Base-by-base conservation (phyloP, 2,888 invertebrate species). In the Podabrus alpinus region DNA sequence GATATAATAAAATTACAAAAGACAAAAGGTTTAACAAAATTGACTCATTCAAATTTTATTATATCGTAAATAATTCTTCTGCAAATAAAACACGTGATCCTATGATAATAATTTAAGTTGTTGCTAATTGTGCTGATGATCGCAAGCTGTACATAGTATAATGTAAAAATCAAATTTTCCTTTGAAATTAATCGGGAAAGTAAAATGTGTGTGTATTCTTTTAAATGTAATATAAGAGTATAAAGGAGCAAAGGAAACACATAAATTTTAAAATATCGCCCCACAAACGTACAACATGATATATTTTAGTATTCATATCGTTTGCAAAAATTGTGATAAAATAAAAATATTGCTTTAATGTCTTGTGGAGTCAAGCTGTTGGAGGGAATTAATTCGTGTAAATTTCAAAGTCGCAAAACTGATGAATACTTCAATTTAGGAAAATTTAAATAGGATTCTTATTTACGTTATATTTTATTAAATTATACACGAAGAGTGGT, bases 101-200 rank as follows among this genome's bases (percentile, higher is more conserved):
- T 75, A 75, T 72, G 72, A 75, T 75, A 75, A 75, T 75, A 75
- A 75, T 73, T 69, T 67, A 24, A 67, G 15, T 64, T 64, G 19
- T 64, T 64, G 62, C n/a, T 67, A 19, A 67, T 45, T 45, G 45
- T n/a, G 45, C n/a, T 45, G 45, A 45, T n/a, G 45, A n/a, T 45
- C 45, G 45, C 7, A 15, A 25, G 29, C 67, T 13, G 19, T 67
- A 16, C 29, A 25, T 29, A 64, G 16, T n/a, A n/a, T n/a, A n/a
- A n/a, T n/a, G n/a, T n/a, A n/a, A n/a, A n/a, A n/a, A n/a, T n/a
- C n/a, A n/a, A n/a, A 5, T 29, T 13, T 25, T 25, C 19, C 3
- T 19, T 19, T 19, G 19, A 19, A 19, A 4, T 4, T 19, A 19
- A 3, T 19, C 4, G 19, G 4, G 11, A 0, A 25, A 25, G 3